A percentile compares a stretch with the other conserved stretches of the same genome.
Conservation (phyloP, 2,797 vertebrate genomes). For the Linurgus olivaceus region DNA sequence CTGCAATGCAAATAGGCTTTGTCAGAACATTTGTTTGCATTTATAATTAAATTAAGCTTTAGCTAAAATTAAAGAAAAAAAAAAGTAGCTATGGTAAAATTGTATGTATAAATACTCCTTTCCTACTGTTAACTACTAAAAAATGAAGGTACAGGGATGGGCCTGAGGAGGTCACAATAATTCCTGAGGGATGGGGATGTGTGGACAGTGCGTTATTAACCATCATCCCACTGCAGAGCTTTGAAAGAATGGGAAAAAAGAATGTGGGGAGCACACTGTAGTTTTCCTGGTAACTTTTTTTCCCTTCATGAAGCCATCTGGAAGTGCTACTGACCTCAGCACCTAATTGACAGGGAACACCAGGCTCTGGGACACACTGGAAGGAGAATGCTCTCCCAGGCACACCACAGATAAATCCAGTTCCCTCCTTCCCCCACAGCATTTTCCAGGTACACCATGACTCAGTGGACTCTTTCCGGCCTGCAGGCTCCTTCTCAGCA, state of each 20-base stretch:
- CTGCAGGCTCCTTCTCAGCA: not conserved
- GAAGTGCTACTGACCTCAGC: not conserved
- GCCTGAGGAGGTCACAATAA: not conserved
- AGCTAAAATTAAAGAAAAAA: not conserved
- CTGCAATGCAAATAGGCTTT: constrained; percentile 36
- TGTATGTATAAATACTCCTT: not conserved
- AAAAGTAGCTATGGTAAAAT: not conserved
- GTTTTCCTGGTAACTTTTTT: not conserved
- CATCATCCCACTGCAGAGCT: not conserved
- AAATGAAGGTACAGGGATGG: not conserved
- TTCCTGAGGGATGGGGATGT: not conserved
- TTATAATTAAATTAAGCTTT: constrained; percentile 52
- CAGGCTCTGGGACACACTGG: accelerated
- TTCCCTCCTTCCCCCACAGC: accelerated
- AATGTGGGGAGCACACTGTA: not conserved
- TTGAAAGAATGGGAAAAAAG: not conserved
- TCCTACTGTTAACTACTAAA: not conserved
- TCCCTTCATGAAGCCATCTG: not conserved
- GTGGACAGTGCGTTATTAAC: not conserved
- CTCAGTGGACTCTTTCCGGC: not conserved
- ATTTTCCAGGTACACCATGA: not conserved
- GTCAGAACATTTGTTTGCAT: constrained; percentile 48
- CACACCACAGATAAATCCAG: accelerated
- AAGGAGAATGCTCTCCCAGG: not conserved
- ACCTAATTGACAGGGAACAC: not conserved